phyloP scores from a whole-genome alignment of 2,113 vertebrate genomes.

The Pavo muticus region DNA sequence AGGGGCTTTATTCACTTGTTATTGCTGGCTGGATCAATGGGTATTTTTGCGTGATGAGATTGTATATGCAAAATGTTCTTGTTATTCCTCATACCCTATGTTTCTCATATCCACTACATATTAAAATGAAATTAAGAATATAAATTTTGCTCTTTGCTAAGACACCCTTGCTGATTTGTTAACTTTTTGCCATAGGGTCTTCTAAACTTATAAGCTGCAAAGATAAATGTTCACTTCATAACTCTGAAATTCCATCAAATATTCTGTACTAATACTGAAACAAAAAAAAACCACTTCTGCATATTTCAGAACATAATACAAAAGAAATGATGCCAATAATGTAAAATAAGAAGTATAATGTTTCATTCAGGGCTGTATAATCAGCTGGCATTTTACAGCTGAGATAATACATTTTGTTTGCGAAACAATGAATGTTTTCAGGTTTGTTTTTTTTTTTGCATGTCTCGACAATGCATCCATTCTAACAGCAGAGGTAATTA shows the following conservation, averaged over 20 bases:
- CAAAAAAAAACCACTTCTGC: not conserved
- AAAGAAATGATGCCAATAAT: not conserved
- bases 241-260: not conserved
- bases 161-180: not conserved
- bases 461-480: not conserved
- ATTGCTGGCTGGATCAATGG: not conserved
- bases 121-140: not conserved
- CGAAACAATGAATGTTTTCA: not conserved
- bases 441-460: not conserved
- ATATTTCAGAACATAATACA: not conserved
- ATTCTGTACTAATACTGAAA: not conserved
- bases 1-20: not conserved
- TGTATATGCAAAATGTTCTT: not conserved
- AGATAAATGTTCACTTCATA: not conserved
- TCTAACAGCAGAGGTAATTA: slow-evolving; percentile 11
- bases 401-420: not conserved
- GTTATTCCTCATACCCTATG: not conserved
- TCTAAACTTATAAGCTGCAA: not conserved
- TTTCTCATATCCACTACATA: not conserved
- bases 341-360: not conserved
- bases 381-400: not conserved
- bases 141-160: not conserved
- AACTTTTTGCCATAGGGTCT: not conserved
- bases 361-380: slow-evolving; percentile 1
- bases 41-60: not conserved